A percentile compares a stretch with the other conserved stretches of the same genome.
Conservation (phyloP, 2,888 invertebrate genomes). For the Clivina fossor region DNA sequence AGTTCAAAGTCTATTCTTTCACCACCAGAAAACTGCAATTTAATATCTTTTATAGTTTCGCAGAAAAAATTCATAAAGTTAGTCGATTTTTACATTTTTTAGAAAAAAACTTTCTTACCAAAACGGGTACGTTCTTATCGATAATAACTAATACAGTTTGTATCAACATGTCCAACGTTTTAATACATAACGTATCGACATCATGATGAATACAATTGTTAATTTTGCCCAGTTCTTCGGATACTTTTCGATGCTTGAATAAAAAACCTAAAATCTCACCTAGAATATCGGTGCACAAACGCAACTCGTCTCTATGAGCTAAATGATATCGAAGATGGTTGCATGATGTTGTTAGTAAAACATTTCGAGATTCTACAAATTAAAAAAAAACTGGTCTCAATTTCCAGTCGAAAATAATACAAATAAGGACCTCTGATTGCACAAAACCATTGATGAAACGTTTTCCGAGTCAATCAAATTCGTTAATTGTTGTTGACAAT, state of each 20-base stretch:
- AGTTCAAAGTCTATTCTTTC: too few relatives aligned
- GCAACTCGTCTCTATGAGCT: slow-evolving; percentile 76
- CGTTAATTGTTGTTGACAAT: too few relatives aligned
- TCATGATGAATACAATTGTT: slow-evolving; percentile 72
- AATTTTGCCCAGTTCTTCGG: slow-evolving; percentile 58
- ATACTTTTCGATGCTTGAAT: slow-evolving; percentile 56
- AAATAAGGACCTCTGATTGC: too few relatives aligned
- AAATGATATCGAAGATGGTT: slow-evolving; percentile 83
- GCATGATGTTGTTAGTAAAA: slow-evolving; percentile 80
- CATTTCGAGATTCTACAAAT: slow-evolving; percentile 79
- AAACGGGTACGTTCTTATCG: slow-evolving; percentile 71
- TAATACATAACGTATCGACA: slow-evolving; percentile 78
- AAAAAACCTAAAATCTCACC: slow-evolving; percentile 77
- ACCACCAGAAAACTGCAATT: slow-evolving; percentile 11
- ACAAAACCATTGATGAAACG: too few relatives aligned
- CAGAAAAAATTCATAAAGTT: too few relatives aligned
- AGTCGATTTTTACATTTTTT: slow-evolving; percentile 7
- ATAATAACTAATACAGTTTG: slow-evolving; percentile 82
- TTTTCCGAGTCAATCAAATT: too few relatives aligned
- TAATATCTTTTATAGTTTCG: too few relatives aligned
- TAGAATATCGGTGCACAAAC: slow-evolving; percentile 82
- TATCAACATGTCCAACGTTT: slow-evolving; percentile 80
- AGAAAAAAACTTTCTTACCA: slow-evolving; percentile 56
- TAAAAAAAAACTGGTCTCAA: too few relatives aligned
- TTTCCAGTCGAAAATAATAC: too few relatives aligned